These are phyloP conservation scores for Camelus dromedarius DNA, from an alignment of 2,113 vertebrate genomes.

Conservation along the genomic window DNA sequence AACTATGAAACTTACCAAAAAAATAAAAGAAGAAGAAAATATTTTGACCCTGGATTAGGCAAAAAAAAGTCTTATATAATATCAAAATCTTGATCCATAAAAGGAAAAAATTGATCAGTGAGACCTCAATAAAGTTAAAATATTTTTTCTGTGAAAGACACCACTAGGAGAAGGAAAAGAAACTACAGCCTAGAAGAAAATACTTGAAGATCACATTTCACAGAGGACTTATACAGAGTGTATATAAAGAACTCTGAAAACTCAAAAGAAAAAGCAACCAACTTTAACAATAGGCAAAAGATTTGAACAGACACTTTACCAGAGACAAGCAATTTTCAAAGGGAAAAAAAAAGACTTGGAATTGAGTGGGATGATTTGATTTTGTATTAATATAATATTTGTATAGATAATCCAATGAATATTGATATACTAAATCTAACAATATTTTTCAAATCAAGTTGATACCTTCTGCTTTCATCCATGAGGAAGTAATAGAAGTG, in stretches of 20 bases:
- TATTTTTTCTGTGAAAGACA: background rate
- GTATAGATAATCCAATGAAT: background rate
- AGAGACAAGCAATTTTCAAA: slow-evolving; percentile 46
- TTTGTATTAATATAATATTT: slow-evolving; percentile 26
- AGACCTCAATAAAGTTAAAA: background rate
- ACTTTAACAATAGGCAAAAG: background rate
- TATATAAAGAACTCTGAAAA: background rate
- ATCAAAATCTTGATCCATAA: background rate
- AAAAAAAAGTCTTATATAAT: background rate
- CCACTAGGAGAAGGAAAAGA: background rate
- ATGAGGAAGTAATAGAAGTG: background rate
- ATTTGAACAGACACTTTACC: background rate
- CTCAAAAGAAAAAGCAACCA: background rate
- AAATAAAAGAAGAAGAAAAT: background rate
- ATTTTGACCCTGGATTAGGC: background rate
- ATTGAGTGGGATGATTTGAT: background rate
- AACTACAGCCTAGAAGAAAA: background rate
- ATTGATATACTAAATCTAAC: background rate
- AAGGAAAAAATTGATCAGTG: background rate
- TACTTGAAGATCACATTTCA: background rate
- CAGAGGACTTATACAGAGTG: background rate
- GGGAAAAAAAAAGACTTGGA: background rate
- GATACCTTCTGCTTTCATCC: background rate
- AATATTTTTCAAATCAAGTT: background rate
- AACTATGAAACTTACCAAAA: background rate